Conservation (phyloP, 2,113 vertebrate genomes). For the Tympanuchus pallidicinctus region DNA sequence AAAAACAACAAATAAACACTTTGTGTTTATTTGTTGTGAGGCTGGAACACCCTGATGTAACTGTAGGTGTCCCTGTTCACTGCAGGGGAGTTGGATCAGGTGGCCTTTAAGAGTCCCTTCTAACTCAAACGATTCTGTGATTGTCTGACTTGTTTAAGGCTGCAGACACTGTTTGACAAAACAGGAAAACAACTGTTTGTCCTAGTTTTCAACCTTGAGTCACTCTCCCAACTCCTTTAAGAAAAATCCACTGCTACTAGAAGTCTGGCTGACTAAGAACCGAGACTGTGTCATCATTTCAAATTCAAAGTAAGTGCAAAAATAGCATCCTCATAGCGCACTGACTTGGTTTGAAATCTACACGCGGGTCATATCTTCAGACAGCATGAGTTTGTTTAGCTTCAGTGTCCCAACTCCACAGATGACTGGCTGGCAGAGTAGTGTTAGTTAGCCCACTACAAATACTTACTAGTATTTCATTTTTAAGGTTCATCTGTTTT, state of each 20-base stretch:
- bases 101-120: no score
- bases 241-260: slow-evolving; percentile 53
- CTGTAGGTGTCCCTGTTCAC: no score
- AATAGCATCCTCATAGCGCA: slow-evolving; percentile 37
- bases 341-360: slow-evolving; percentile 19
- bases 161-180: slow-evolving; percentile 7
- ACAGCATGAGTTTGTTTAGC: neutral
- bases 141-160: neutral
- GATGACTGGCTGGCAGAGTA: neutral
- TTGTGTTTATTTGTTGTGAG: no score
- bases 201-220: slow-evolving; percentile 52
- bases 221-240: slow-evolving; percentile 31
- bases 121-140: no score
- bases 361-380: slow-evolving; percentile 36
- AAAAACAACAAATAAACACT: slow-evolving; percentile 26
- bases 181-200: neutral
- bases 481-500: neutral
- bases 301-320: slow-evolving; percentile 53
- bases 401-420: slow-evolving; percentile 46
- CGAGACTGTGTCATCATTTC: neutral
- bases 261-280: slow-evolving; percentile 51
- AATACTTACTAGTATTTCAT: neutral
- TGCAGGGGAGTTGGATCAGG: no score
- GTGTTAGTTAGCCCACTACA: neutral
- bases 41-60: no score